Evolutionary conservation across 2,797 vertebrate species (phyloP).

Genomic region (Pantherophis vulpinus): DNA sequence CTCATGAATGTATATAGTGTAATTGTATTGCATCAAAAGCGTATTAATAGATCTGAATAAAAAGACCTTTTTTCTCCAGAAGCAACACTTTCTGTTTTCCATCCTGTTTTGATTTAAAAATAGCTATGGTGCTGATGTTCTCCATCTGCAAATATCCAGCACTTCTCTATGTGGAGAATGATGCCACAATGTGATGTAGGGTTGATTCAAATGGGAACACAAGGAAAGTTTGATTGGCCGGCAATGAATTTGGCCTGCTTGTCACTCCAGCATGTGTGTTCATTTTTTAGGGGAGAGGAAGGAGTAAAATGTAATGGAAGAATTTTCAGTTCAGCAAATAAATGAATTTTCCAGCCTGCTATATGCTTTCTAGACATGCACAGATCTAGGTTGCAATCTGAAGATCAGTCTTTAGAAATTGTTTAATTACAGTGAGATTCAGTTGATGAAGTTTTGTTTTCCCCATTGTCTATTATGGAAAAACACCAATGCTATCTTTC

Average conservation of each 20-base stretch:
- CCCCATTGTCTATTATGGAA: neutral
- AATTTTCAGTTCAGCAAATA: neutral
- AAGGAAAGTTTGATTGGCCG: neutral
- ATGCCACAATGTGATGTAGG: neutral
- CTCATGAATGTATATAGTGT: neutral
- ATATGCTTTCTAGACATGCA: neutral
- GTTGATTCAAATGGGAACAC: neutral
- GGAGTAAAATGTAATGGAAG: neutral
- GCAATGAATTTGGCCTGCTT: neutral
- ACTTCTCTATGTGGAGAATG: neutral
- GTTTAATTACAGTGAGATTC: neutral
- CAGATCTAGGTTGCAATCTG: neutral
- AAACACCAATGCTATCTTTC: neutral
- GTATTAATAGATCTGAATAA: neutral
- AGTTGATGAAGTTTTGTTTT: neutral
- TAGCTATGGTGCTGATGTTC: neutral
- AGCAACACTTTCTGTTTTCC: neutral
- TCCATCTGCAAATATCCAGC: neutral
- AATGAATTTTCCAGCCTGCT: neutral
- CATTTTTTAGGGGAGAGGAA: neutral
- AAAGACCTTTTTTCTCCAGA: neutral
- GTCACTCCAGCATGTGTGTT: neutral
- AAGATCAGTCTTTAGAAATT: neutral
- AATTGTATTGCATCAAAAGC: neutral
- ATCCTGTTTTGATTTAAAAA: neutral